Base-by-base conservation (phyloP, 2,113 vertebrate genomes). In the Symphodus melops region DNA sequence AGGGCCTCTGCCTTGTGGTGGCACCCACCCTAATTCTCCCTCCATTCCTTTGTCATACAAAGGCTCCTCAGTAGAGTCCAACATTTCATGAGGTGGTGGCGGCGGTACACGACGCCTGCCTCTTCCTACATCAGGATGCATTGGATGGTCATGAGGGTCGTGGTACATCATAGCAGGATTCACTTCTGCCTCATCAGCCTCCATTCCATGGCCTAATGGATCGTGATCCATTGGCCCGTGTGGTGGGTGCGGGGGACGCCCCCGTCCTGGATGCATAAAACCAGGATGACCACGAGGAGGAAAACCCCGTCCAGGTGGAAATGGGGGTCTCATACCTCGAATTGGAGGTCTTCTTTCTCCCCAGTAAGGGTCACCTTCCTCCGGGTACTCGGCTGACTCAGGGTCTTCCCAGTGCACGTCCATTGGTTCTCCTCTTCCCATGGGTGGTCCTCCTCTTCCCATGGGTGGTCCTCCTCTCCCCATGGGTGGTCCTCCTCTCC, bases 351-450 rank as follows among this genome's bases (percentile, higher is more conserved):
- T 92, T 56, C 95, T 95, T 68, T 96, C 96, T 81, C 92, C 93
- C 90, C 95, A 95, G 73, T 95, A 97, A 0, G 73, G 81, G 61
- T 96, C 95, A 61, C 88, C 83, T 72, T 97, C 95, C 62, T 95
- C 94, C 67, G 90, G 94, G 89, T 95, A 97, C 61, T 97, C 95
- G 1, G 71, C 87, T 57, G 87, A 69, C 19, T 95, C 95, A 58
- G 84, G 82, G 14, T 96, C 96, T 82, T 95, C 94, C 97, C 97
- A 98, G 53, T 95, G 94, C 36, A 89, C 92, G 0, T 96, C 96
- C 87, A 94, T 88, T 94, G 56, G 94, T 80, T 91, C 95, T 89
- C 95, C 95, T 71, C 92, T 91, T 14, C 95, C 95, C 71, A 77
- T 36, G 1, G 74, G 74, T 0, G 82, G 52, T 10, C 85, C 58